Evolutionary conservation across 2,888 invertebrate species (phyloP).

Genomic region (Cryptocheilus praepositus): DNA sequence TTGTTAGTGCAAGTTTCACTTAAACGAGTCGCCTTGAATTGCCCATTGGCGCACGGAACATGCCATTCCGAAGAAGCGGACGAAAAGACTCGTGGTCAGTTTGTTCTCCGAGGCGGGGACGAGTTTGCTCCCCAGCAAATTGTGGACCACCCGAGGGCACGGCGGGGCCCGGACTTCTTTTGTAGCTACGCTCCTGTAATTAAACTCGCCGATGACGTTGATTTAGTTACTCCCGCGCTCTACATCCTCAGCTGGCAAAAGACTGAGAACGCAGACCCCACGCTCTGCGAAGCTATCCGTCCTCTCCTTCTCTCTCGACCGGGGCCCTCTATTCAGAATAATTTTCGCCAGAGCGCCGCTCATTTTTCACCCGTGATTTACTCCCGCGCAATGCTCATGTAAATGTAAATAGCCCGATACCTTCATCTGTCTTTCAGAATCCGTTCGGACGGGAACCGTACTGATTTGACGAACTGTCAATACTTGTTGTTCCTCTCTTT

Average conservation of each 20-base stretch:
- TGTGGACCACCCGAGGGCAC: conserved; percentile 64
- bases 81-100: not conserved
- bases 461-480: too few species aligned
- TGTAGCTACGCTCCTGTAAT: conserved; percentile 57
- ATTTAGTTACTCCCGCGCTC: conserved; percentile 65
- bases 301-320: not conserved
- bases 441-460: not conserved
- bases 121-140: conserved; percentile 22
- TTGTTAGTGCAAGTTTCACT: too few species aligned
- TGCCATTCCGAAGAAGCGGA: too few species aligned
- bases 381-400: conserved; percentile 10
- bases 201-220: conserved; percentile 68
- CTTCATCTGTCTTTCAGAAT: conserved; percentile 9
- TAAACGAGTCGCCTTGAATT: too few species aligned
- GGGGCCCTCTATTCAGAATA: conserved; percentile 36
- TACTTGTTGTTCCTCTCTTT: too few species aligned
- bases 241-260: conserved; percentile 39
- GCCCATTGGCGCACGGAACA: not conserved
- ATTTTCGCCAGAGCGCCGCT: conserved; percentile 27
- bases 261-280: conserved; percentile 15
- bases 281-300: conserved; percentile 10
- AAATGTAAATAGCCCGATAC: conserved; percentile 17
- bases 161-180: conserved; percentile 51
- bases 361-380: conserved; percentile 39
- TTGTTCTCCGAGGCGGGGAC: conserved; percentile 3